These are phyloP conservation scores for Copidosoma floridanum DNA, from an alignment of 1,140 invertebrate genomes.

Conservation along the genomic window DNA sequence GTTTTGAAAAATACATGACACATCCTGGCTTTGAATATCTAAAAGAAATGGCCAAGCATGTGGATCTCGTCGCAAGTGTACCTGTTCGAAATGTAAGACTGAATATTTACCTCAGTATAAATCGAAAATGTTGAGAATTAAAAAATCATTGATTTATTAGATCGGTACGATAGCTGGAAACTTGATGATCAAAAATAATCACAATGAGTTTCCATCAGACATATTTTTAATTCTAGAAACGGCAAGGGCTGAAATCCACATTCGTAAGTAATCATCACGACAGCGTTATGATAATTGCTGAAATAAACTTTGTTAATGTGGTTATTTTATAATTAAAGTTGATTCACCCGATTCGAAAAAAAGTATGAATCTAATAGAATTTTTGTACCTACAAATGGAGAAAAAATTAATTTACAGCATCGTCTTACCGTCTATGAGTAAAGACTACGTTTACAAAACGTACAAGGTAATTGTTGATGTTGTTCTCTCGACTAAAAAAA, in stretches of 20 bases:
- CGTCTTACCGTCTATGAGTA: constrained; percentile 57
- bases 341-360: constrained; percentile 38
- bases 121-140: not conserved
- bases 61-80: constrained; percentile 71
- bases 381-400: constrained; percentile 62
- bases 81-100: constrained; percentile 71
- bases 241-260: constrained; percentile 63
- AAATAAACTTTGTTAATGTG: not conserved
- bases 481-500: too few relatives aligned
- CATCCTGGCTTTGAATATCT: constrained; percentile 60
- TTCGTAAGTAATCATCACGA: constrained; percentile 53
- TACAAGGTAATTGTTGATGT: constrained; percentile 67
- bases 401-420: constrained; percentile 66
- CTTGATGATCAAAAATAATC: constrained; percentile 71
- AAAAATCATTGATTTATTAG: constrained; percentile 46
- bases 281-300: not conserved
- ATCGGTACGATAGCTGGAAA: constrained; percentile 76
- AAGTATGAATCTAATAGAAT: constrained; percentile 55
- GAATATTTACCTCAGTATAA: not conserved
- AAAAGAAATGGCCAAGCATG: constrained; percentile 60
- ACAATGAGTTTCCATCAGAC: constrained; percentile 74
- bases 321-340: constrained; percentile 41
- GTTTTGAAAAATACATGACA: constrained; percentile 59
- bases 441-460: constrained; percentile 56
- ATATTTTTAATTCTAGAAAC: constrained; percentile 72